A percentile compares a stretch with the other conserved stretches of the same genome.
phyloP scores from a whole-genome alignment of 2,113 vertebrate species.

The Scortum barcoo region DNA sequence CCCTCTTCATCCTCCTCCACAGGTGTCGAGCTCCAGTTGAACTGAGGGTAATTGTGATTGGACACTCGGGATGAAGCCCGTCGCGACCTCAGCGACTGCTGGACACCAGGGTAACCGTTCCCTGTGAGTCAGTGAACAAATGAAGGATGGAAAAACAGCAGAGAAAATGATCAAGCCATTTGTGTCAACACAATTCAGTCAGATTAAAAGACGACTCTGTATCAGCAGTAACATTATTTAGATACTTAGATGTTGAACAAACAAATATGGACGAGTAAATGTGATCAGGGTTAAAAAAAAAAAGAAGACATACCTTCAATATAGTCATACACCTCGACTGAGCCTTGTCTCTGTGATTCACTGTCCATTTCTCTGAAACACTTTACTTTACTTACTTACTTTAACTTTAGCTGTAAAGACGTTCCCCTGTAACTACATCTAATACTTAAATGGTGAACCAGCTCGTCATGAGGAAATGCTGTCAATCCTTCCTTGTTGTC shows the following conservation, averaged over 20 bases:
- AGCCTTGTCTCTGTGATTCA: slow-evolving; percentile 30
- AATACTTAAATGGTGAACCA: neutral
- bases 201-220: neutral
- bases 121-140: slow-evolving; percentile 29
- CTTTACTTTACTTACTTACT: too few relatives aligned
- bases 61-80: slow-evolving; percentile 39
- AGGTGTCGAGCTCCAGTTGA: slow-evolving; percentile 52
- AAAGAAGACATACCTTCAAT: slow-evolving; percentile 35
- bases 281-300: slow-evolving; percentile 5
- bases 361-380: slow-evolving; percentile 47
- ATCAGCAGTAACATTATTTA: neutral
- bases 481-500: slow-evolving; percentile 27
- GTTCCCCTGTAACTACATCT: slow-evolving; percentile 1
- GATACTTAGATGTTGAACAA: neutral
- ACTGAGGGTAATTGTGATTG: slow-evolving; percentile 59
- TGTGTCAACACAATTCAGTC: neutral
- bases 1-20: slow-evolving; percentile 34
- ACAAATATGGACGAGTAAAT: neutral
- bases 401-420: neutral
- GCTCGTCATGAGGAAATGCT: slow-evolving; percentile 36
- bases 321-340: neutral
- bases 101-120: slow-evolving; percentile 30
- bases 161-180: neutral
- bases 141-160: slow-evolving; percentile 1
- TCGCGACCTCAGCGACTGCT: slow-evolving; percentile 62